Percentiles rank a stretch among this genome's conserved stretches.
Evolutionary conservation across 2,113 vertebrate genomes (phyloP).

Genomic region (Sinocyclocheilus anophthalmus): DNA sequence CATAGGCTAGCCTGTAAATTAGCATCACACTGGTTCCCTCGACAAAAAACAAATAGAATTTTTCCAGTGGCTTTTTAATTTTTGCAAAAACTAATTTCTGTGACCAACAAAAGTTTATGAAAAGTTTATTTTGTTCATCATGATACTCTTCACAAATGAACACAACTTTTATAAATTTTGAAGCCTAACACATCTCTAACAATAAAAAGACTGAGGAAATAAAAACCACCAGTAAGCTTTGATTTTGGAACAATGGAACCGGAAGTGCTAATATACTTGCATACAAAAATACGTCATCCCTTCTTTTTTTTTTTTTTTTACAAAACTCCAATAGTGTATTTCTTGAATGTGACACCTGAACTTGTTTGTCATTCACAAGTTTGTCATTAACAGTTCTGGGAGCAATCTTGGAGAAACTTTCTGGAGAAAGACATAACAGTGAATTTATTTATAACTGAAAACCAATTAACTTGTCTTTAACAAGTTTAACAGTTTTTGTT

Average conservation of each 20-base stretch:
- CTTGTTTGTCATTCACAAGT: background rate
- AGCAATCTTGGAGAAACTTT: background rate
- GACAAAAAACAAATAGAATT: background rate
- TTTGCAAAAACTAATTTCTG: background rate
- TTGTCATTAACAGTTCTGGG: background rate
- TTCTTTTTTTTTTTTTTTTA: background rate
- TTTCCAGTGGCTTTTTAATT: background rate
- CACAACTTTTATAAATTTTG: no score
- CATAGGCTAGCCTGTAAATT: background rate
- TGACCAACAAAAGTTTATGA: no score
- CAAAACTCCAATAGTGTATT: background rate
- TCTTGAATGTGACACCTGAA: background rate
- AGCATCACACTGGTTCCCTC: background rate
- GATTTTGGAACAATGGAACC: background rate
- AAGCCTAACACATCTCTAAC: no score
- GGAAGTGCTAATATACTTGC: background rate
- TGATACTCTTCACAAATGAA: no score
- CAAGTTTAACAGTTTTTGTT: no score
- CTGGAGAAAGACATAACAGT: background rate
- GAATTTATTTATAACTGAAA: background rate
- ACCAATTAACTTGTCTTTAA: no score
- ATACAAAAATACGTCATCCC: background rate
- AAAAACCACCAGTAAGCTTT: no score
- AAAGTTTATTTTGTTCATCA: no score
- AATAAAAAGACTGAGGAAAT: no score